Conservation (phyloP, 1,140 invertebrate species). For the Drosophila equinoxialis region DNA sequence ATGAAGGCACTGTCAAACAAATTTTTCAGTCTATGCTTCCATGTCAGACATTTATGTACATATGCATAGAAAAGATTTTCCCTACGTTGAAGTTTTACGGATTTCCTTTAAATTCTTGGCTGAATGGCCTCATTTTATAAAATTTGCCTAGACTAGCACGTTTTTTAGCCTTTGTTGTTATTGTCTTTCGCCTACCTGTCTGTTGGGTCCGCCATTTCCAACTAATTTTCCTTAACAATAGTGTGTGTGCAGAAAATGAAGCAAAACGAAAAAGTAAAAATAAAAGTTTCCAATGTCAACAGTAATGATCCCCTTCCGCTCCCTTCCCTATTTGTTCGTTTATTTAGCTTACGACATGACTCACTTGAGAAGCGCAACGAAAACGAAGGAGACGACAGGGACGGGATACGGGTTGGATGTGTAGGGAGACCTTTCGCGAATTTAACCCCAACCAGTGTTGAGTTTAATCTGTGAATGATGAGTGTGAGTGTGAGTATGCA, state of each 20-base stretch:
- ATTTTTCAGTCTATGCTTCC: background rate
- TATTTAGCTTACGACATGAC: conserved; percentile 67
- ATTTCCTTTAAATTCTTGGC: conserved; percentile 3
- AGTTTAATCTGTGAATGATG: background rate
- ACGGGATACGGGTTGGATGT: background rate
- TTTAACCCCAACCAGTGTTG: background rate
- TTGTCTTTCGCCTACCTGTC: conserved; percentile 13
- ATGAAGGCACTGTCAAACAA: background rate
- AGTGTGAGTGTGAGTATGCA: conserved; percentile 20
- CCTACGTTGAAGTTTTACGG: background rate
- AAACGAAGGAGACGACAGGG: conserved; percentile 43
- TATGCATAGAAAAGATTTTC: background rate
- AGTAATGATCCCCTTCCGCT: conserved; percentile 32
- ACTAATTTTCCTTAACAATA: conserved; percentile 65
- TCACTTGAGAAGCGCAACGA: conserved; percentile 54
- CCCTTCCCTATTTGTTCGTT: conserved; percentile 29
- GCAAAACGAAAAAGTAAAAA: conserved; percentile 38
- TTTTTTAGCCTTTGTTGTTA: conserved; percentile 4
- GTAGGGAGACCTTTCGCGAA: no score
- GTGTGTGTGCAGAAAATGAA: conserved; percentile 50
- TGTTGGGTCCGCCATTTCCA: conserved; percentile 53
- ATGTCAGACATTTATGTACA: no score
- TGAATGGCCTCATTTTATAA: conserved; percentile 31
- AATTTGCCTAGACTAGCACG: conserved; percentile 58
- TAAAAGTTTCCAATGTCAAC: conserved; percentile 74